phyloP scores from a whole-genome alignment of 2,888 invertebrate species.

The Dolichopus griseipennis region DNA sequence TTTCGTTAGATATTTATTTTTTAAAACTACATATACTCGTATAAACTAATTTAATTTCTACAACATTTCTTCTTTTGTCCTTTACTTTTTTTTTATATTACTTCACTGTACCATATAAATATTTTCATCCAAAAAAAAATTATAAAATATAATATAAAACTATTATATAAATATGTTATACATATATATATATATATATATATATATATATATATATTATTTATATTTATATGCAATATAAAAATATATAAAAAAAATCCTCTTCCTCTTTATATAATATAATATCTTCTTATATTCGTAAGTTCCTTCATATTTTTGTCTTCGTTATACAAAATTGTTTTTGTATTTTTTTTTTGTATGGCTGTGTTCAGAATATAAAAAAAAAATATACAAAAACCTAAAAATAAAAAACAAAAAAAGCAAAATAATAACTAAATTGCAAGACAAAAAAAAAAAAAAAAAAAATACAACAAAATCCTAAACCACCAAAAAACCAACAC shows the following conservation, averaged over 20 bases:
- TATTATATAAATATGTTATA: neutral
- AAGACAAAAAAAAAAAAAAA: neutral
- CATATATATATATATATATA: neutral
- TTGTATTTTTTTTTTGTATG: constrained; percentile 12
- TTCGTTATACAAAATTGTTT: constrained; percentile 10
- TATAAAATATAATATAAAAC: too few relatives aligned
- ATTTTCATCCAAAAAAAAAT: neutral
- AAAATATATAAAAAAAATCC: neutral
- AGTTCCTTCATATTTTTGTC: neutral
- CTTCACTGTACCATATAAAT: constrained; percentile 7
- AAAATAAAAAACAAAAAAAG: neutral
- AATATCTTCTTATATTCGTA: constrained; percentile 7
- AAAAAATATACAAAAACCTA: neutral
- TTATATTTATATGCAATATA: neutral
- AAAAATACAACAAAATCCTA: neutral
- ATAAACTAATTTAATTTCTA: too few relatives aligned
- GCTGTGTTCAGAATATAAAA: neutral
- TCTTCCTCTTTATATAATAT: constrained; percentile 8
- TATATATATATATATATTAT: neutral
- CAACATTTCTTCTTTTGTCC: too few relatives aligned
- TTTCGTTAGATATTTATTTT: too few relatives aligned
- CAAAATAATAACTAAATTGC: too few relatives aligned
- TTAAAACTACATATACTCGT: too few relatives aligned
- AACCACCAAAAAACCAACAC: constrained; percentile 6
- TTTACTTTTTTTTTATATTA: too few relatives aligned